Base-by-base conservation (phyloP, 2,797 vertebrate species). In the Intellagama lesueurii region DNA sequence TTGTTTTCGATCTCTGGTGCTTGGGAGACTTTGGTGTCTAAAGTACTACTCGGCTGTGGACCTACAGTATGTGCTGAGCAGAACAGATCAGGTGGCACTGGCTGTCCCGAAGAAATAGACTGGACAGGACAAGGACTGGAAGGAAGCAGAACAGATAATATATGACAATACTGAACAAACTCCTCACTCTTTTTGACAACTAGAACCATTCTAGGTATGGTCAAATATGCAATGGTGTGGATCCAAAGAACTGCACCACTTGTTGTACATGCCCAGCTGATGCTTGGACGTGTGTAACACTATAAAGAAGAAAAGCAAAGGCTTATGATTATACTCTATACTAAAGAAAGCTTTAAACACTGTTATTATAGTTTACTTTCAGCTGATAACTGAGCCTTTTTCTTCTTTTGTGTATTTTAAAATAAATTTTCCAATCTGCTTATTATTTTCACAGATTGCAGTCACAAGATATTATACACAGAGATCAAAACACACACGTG, bases 91-190 rank as follows among this genome's bases (percentile, higher is more conserved):
- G 81, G 83, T 85, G 78, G n/a, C n/a, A 3, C 60, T 78, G 68
- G 49, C 4, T 56, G 75, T 52, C 49, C 56, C 60, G 88, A 92
- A 88, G 52, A 47, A 87, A 56, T 85, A n/a, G 87, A 19, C 35
- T 92, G 88, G 86, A 47, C 8, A 44, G 75, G 1, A 35, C 40
- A 1, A 64, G 47, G 0, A 14, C 94, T 96, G 81, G 69, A 79
- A 76, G 40, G 82, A 76, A 89, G 2, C 89, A 24, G 16, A 52
- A 17, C 5, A 77, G 35, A 44, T n/a, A 83, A 89, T 68, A 69
- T 26, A 64, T 68, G 17, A 56, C 7, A 69, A 0, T 17, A 28
- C 24, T 76, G 44, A 30, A 24, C 17, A 40, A 7, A 17, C n/a
- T 16, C 60, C 28, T 22, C 87, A 44, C 60, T 1, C 72, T n/a